Base-by-base conservation (phyloP, 2,888 invertebrate species). In the Coenonympha arcania region DNA sequence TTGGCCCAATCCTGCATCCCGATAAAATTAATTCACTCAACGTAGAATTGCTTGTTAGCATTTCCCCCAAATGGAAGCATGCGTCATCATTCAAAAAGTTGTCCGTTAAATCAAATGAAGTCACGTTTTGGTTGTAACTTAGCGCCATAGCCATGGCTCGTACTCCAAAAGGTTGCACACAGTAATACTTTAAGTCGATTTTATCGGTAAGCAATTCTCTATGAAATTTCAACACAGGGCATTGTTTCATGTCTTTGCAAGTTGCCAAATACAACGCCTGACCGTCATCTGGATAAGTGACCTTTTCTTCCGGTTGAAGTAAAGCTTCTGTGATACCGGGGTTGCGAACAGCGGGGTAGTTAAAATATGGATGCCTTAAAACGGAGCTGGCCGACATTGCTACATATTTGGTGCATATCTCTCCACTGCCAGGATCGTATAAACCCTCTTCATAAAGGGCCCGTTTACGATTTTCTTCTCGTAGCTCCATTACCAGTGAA, bases 151-250 rank as follows among this genome's bases (percentile, higher is more conserved):
- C 63, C 75, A 84, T 83, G 0, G 82, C 68, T 1, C 76, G 67
- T 1, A 83, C 61, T 9, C 73, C 75, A n/a, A 51, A 45, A 0
- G 79, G 69, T 56, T 74, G 65, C 5, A 84, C 65, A 28, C 81
- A 62, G 50, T 83, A 85, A 59, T 79, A 82, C 4, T 55, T 66
- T 16, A 85, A 62, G 55, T 84, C 69, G 16, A 85, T 80, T 4
- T 40, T 50, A 5, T 63, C 55, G 4, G 63, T 62, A 2, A 78
- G 45, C 16, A 85, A 62, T 0, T 64, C 66, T 52, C 46, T 69
- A 48, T 72, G 47, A 55, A 83, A 82, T 3, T 33, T 48, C 50
- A 57, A 66, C 0, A 83, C 67, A 2, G 76, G 76, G 22, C 63
- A 64, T 43, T 68, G 68, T 1, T 69, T 60, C 73, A 78, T 82